A percentile compares a stretch with the other conserved stretches of the same genome.
These are phyloP conservation scores for Laticauda laticaudata DNA, from an alignment of 2,113 vertebrate genomes.

Conservation along the genomic window DNA sequence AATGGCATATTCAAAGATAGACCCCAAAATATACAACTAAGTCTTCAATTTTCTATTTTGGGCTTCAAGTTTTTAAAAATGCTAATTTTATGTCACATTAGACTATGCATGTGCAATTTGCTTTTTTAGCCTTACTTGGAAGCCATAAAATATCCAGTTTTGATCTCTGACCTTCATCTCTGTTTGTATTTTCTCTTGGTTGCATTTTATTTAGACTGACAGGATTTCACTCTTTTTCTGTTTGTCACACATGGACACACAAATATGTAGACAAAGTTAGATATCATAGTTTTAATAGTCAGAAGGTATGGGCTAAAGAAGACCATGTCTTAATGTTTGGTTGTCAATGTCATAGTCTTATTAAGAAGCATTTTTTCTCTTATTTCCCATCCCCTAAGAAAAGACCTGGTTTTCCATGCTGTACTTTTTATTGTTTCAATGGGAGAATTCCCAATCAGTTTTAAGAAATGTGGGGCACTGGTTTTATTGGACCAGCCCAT, in stretches of 20 bases:
- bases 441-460: not conserved
- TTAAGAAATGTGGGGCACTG: not conserved
- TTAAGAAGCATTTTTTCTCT: not conserved
- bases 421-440: not conserved
- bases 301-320: not conserved
- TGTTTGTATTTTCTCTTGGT: not conserved
- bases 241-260: not conserved
- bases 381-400: not conserved
- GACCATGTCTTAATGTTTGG: not conserved
- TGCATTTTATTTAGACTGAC: constrained; percentile 32
- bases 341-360: not conserved
- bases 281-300: not conserved
- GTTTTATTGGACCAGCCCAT: not conserved
- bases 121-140: not conserved
- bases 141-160: constrained; percentile 25
- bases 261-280: not conserved
- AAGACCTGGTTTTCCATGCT: not conserved
- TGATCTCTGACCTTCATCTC: not conserved
- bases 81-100: not conserved
- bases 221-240: not conserved
- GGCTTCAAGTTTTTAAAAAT: not conserved
- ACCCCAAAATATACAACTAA: not conserved
- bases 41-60: not conserved
- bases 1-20: not conserved
- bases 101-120: not conserved